Conservation (phyloP, 2,888 invertebrate genomes). For the Drosophila monieri region DNA sequence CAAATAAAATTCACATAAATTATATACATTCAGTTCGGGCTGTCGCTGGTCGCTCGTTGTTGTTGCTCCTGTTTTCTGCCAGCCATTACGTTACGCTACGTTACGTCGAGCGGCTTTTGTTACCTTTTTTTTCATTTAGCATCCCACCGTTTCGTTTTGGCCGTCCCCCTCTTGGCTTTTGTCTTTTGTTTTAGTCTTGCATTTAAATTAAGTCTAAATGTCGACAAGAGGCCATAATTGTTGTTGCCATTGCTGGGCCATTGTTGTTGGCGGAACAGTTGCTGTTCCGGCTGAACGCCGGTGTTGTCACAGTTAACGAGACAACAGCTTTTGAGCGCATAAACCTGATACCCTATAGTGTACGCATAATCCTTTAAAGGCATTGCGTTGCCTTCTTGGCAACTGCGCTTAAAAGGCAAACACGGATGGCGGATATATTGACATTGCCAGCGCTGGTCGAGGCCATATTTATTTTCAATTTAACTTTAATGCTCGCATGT, state of each 20-base stretch:
- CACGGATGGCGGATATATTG: constrained; percentile 46
- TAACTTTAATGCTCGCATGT: constrained; percentile 57
- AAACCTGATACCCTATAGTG: constrained; percentile 31
- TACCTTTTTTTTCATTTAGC: constrained; percentile 45
- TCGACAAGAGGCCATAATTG: constrained; percentile 60
- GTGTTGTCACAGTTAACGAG: constrained; percentile 46
- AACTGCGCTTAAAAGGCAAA: background rate
- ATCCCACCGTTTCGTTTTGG: constrained; percentile 1
- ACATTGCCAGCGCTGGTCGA: constrained; percentile 44
- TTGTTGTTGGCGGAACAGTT: constrained; percentile 27
- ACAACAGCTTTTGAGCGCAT: constrained; percentile 33
- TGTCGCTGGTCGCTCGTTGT: constrained; percentile 39
- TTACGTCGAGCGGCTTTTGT: constrained; percentile 60
- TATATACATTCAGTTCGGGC: constrained; percentile 51
- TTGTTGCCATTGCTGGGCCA: constrained; percentile 26
- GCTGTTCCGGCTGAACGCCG: constrained; percentile 41
- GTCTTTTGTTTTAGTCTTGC: constrained; percentile 51
- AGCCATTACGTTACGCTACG: constrained; percentile 75
- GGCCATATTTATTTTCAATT: constrained; percentile 67
- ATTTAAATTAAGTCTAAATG: constrained; percentile 77
- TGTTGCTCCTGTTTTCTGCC: constrained; percentile 45
- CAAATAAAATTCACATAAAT: constrained; percentile 71
- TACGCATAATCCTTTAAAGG: constrained; percentile 4
- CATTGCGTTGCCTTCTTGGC: constrained; percentile 3
- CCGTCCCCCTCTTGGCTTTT: constrained; percentile 1